These are phyloP conservation scores for Tetramorium simillimum DNA, from an alignment of 1,140 invertebrate genomes.

Conservation along the genomic window DNA sequence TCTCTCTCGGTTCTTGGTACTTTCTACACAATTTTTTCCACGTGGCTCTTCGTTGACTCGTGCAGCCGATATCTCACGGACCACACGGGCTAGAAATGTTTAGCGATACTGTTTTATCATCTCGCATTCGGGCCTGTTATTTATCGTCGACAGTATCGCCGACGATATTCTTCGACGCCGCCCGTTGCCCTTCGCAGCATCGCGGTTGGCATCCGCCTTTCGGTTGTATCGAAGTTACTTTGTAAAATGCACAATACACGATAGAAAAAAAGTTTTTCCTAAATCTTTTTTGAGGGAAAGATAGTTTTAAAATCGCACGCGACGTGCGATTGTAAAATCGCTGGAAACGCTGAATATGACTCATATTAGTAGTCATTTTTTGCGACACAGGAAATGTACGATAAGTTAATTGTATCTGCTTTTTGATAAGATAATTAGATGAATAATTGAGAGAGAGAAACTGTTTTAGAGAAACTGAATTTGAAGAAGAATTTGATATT, in stretches of 20 bases:
- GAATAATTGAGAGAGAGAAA: neutral
- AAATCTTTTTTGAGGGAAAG: neutral
- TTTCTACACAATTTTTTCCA: neutral
- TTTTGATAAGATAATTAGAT: neutral
- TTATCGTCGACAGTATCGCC: constrained; percentile 38
- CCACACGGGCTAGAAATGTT: constrained; percentile 30
- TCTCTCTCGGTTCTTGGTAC: neutral
- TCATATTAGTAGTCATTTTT: neutral
- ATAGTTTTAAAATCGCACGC: neutral
- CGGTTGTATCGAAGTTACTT: neutral
- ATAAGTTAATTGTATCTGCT: neutral
- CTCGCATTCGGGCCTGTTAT: constrained; percentile 42
- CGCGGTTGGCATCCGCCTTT: constrained; percentile 15
- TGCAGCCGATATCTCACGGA: constrained; percentile 12
- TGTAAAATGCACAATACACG: neutral
- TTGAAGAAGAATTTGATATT: constrained; percentile 1
- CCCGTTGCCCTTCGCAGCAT: constrained; percentile 2
- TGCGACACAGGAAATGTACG: neutral
- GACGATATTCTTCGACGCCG: constrained; percentile 8
- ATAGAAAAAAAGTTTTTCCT: neutral
- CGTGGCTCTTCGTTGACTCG: neutral
- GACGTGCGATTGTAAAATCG: neutral
- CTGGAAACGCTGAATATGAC: neutral
- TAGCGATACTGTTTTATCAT: constrained; percentile 53
- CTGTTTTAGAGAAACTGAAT: neutral